Percentiles rank a stretch among this genome's conserved stretches.
Evolutionary conservation across 2,888 invertebrate genomes (phyloP).

Genomic region (Meandrusa payeni): DNA sequence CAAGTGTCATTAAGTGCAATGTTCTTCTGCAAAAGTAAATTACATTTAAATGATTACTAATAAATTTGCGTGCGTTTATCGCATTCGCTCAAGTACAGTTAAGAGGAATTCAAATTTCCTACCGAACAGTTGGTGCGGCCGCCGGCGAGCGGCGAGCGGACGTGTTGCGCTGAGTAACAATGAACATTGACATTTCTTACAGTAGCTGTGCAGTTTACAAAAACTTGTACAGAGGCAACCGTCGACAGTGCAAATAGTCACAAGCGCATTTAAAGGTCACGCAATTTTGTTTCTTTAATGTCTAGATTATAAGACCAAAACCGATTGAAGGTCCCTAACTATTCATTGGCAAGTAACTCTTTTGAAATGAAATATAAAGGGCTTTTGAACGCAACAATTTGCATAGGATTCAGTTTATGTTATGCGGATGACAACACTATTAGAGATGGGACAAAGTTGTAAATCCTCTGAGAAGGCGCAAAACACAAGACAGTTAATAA

Average conservation of each 20-base stretch:
- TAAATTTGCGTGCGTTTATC: background rate
- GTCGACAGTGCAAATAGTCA: background rate
- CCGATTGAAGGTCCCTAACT: constrained; percentile 1
- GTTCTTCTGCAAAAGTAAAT: too few species aligned
- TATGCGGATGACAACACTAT: background rate
- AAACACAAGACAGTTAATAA: constrained; percentile 10
- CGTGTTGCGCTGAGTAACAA: too few species aligned
- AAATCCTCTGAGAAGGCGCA: background rate
- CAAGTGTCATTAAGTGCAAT: too few species aligned
- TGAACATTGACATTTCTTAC: constrained; percentile 18
- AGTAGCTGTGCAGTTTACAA: constrained; percentile 23
- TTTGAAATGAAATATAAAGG: constrained; percentile 24
- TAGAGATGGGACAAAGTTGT: background rate
- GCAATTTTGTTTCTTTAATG: constrained; percentile 3
- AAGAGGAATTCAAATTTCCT: constrained; percentile 19
- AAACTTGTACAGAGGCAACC: constrained; percentile 3
- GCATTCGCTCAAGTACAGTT: constrained; percentile 1
- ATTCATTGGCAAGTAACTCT: constrained; percentile 13
- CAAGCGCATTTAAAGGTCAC: background rate
- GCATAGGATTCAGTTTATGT: constrained; percentile 20
- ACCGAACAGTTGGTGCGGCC: too few species aligned
- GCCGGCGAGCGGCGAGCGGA: too few species aligned
- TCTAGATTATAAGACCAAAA: constrained; percentile 1
- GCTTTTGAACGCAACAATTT: constrained; percentile 29
- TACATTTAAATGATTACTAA: constrained; percentile 7